Conservation (phyloP, 2,113 vertebrate genomes). For the Corythornis cristatus region DNA sequence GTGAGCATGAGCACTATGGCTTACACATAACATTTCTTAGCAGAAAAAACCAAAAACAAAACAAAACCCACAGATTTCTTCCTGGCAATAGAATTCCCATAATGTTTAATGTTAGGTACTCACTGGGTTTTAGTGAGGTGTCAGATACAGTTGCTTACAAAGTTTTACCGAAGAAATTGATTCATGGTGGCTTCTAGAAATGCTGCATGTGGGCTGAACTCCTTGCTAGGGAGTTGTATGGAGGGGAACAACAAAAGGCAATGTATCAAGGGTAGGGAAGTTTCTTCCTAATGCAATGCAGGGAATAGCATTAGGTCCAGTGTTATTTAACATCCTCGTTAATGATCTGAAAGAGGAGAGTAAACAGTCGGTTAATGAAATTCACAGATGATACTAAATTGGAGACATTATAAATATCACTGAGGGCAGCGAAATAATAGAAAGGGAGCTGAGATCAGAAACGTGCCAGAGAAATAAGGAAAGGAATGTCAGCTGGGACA, state of each 20-base stretch:
- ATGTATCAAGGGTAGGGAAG: slow-evolving; percentile 9
- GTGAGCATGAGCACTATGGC: not conserved
- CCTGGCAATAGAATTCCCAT: slow-evolving; percentile 14
- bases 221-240: not conserved
- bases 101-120: not conserved
- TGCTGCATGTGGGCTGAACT: not conserved
- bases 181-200: not conserved
- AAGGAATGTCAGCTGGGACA: slow-evolving; percentile 32
- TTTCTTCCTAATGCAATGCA: slow-evolving; percentile 39
- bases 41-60: not conserved
- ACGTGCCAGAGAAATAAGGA: slow-evolving; percentile 31
- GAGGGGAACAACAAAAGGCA: slow-evolving; percentile 29
- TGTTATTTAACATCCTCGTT: slow-evolving; percentile 61
- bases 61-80: not conserved
- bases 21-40: not conserved
- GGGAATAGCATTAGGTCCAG: slow-evolving; percentile 42
- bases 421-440: slow-evolving; percentile 38
- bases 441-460: slow-evolving; percentile 47
- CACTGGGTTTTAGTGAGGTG: not conserved
- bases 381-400: slow-evolving; percentile 57
- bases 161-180: not conserved
- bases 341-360: slow-evolving; percentile 62
- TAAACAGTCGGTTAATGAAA: slow-evolving; percentile 66
- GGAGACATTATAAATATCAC: slow-evolving; percentile 44
- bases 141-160: not conserved